These are phyloP conservation scores for Zelostemma sp. DNA, from an alignment of 1,140 invertebrate genomes.

Conservation along the genomic window DNA sequence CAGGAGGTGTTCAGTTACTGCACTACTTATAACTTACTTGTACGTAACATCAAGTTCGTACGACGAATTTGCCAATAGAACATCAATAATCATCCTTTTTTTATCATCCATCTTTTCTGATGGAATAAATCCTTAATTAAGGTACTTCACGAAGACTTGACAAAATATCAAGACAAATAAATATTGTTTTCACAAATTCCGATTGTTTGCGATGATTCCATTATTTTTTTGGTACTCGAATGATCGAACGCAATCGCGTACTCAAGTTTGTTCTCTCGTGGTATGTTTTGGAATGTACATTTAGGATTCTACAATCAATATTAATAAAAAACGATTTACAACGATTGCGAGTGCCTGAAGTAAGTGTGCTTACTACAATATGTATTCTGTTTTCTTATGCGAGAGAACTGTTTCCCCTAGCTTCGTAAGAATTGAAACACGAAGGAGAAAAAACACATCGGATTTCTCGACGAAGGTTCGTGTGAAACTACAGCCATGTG, in stretches of 20 bases:
- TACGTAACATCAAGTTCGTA: background rate
- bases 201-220: no score
- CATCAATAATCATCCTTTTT: background rate
- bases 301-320: background rate
- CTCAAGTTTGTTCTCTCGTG: background rate
- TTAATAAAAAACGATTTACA: background rate
- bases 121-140: no score
- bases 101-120: background rate
- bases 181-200: background rate
- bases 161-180: background rate
- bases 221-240: no score
- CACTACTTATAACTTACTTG: conserved; percentile 26
- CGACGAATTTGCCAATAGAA: background rate
- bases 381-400: background rate
- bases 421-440: conserved; percentile 8
- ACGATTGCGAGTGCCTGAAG: background rate
- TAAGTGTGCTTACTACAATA: background rate
- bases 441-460: conserved; percentile 25
- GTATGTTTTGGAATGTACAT: background rate
- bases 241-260: no score
- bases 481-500: conserved; percentile 30
- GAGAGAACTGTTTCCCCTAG: conserved; percentile 9
- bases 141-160: no score
- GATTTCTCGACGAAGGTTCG: conserved; percentile 27
- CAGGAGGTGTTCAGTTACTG: conserved; percentile 33